These are phyloP conservation scores for Mimachlamys varia DNA, from an alignment of 2,888 invertebrate genomes.

Conservation along the genomic window DNA sequence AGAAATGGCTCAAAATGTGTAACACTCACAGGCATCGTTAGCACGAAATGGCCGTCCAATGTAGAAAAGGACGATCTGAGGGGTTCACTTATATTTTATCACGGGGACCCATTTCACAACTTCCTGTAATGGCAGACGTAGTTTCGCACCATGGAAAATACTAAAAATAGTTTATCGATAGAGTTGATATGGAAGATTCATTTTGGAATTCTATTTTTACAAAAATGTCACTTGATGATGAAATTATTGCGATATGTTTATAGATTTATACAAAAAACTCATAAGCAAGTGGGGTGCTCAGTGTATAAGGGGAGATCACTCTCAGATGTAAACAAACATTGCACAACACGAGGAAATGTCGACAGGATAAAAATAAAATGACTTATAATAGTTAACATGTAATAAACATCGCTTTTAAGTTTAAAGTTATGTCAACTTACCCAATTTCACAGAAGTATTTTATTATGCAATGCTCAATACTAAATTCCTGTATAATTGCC, in stretches of 20 bases:
- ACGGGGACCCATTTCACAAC: conserved; percentile 56
- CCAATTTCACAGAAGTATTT: no score
- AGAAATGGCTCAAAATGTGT: not conserved
- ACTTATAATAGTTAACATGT: no score
- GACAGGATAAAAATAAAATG: not conserved
- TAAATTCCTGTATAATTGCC: no score
- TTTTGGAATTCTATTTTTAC: not conserved
- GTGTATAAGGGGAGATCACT: not conserved
- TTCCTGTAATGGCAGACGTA: conserved; percentile 41
- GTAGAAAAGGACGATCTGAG: conserved; percentile 53
- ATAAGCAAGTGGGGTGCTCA: not conserved
- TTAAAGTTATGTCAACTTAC: no score
- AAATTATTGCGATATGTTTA: not conserved
- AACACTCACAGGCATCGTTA: conserved; percentile 62
- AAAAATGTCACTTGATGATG: not conserved
- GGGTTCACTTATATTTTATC: conserved; percentile 53
- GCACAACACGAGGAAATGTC: conserved; percentile 6
- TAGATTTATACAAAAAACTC: not conserved
- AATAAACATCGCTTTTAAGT: not conserved
- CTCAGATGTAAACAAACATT: conserved; percentile 24
- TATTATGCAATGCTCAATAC: no score
- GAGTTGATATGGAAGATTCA: not conserved
- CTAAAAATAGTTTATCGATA: not conserved
- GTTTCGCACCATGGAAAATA: not conserved
- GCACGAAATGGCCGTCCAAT: conserved; percentile 46